These are phyloP conservation scores for Hedya salicella DNA, from an alignment of 2,888 invertebrate species.

Conservation along the genomic window DNA sequence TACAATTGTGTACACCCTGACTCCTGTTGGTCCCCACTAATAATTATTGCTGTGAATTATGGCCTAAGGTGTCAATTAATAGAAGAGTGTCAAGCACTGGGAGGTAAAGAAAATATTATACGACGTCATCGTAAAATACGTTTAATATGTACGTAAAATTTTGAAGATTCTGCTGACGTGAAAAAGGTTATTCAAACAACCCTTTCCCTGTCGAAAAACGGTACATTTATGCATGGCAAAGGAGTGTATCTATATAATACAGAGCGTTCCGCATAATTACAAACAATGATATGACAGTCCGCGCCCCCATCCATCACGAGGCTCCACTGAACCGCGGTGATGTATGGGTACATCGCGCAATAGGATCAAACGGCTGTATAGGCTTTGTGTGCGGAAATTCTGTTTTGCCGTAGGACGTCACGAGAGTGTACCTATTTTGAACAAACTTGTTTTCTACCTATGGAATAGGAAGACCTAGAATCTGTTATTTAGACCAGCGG, in stretches of 20 bases:
- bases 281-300: constrained; percentile 53
- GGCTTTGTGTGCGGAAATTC: constrained; percentile 38
- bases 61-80: no score
- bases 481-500: no score
- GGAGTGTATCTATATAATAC: constrained; percentile 37
- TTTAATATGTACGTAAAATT: not conserved
- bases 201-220: constrained; percentile 35
- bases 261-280: constrained; percentile 48
- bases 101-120: no score
- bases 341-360: constrained; percentile 48
- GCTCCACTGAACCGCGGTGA: constrained; percentile 48
- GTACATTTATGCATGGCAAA: constrained; percentile 35
- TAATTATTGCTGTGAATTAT: no score
- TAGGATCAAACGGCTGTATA: constrained; percentile 43
- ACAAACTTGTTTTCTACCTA: no score
- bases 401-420: constrained; percentile 7
- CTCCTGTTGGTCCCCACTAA: no score
- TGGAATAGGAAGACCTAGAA: no score
- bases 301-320: constrained; percentile 50
- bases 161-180: constrained; percentile 10
- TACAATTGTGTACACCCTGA: no score
- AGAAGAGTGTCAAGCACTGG: no score
- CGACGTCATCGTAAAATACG: not conserved
- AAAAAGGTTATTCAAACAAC: constrained; percentile 23
- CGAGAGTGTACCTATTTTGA: not conserved